Conservation (phyloP, 30 jellyfish, hydroid and myxozoan genomes). For the Turritopsis rubra region DNA sequence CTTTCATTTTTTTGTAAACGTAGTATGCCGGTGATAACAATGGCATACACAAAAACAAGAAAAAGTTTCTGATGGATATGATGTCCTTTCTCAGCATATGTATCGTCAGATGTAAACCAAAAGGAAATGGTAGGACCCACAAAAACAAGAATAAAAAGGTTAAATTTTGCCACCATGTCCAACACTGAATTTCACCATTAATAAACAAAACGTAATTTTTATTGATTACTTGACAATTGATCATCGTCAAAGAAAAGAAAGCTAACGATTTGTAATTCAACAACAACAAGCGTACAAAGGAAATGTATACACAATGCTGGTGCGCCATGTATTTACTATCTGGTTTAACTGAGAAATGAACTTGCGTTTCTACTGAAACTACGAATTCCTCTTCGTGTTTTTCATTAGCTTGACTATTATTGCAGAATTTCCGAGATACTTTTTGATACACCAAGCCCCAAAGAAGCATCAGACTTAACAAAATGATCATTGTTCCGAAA, state of each 20-base stretch:
- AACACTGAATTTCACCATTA: slow-evolving; percentile 30
- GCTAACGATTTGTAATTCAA: not conserved
- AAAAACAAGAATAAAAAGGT: slow-evolving; percentile 3
- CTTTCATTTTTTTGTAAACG: not conserved
- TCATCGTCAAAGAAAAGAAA: slow-evolving; percentile 1
- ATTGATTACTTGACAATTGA: slow-evolving; percentile 14
- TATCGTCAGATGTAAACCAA: not conserved
- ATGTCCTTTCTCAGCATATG: not conserved
- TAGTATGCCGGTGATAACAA: not conserved
- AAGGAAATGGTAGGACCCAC: slow-evolving; percentile 35
- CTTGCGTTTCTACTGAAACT: not conserved
- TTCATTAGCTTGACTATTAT: not conserved
- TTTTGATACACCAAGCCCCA: not conserved
- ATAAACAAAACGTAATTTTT: slow-evolving; percentile 15
- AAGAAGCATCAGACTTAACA: not conserved
- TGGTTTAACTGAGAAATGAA: not conserved
- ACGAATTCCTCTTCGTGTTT: not conserved
- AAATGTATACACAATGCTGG: not conserved
- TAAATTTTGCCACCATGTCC: slow-evolving; percentile 34
- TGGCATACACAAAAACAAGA: not conserved
- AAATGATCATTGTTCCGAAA: not conserved
- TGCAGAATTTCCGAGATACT: no score
- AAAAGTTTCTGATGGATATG: not conserved
- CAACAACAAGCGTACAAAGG: not conserved
- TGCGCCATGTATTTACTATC: not conserved